Evolutionary conservation across 2,888 invertebrate species (phyloP).

Genomic region (Muschampia plurimacula): DNA sequence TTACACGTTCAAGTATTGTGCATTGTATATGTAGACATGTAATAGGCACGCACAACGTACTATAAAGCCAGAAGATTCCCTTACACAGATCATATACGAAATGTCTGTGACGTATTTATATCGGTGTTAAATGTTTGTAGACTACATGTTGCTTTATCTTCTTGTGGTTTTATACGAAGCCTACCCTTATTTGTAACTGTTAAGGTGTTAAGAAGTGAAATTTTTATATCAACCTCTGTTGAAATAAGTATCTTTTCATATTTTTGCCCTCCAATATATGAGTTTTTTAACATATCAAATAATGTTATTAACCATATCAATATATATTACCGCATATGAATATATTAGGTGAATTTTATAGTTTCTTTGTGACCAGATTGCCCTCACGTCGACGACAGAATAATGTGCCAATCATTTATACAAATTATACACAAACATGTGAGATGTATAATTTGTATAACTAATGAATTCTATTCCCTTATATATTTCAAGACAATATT

Average conservation of each 20-base stretch:
- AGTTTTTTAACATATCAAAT: background rate
- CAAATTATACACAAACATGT: slow-evolving; percentile 6
- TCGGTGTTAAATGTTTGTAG: slow-evolving; percentile 61
- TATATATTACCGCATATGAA: background rate
- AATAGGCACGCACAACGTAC: slow-evolving; percentile 77
- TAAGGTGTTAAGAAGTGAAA: background rate
- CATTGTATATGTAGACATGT: slow-evolving; percentile 60
- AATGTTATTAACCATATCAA: background rate
- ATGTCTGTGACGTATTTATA: slow-evolving; percentile 37
- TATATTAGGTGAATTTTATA: background rate
- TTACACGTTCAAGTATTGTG: slow-evolving; percentile 37
- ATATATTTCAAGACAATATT: background rate
- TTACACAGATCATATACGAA: slow-evolving; percentile 4
- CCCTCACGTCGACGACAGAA: background rate
- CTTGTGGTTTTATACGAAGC: slow-evolving; percentile 36
- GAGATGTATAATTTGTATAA: background rate
- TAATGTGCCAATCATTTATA: background rate
- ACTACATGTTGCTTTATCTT: slow-evolving; percentile 41
- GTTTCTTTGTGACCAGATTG: slow-evolving; percentile 2
- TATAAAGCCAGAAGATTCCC: slow-evolving; percentile 36
- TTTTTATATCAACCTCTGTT: background rate
- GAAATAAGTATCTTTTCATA: background rate
- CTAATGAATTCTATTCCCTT: background rate
- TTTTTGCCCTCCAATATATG: background rate
- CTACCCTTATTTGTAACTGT: slow-evolving; percentile 8